Conservation (phyloP, 2,797 vertebrate species). For the Hippoglossus hippoglossus region DNA sequence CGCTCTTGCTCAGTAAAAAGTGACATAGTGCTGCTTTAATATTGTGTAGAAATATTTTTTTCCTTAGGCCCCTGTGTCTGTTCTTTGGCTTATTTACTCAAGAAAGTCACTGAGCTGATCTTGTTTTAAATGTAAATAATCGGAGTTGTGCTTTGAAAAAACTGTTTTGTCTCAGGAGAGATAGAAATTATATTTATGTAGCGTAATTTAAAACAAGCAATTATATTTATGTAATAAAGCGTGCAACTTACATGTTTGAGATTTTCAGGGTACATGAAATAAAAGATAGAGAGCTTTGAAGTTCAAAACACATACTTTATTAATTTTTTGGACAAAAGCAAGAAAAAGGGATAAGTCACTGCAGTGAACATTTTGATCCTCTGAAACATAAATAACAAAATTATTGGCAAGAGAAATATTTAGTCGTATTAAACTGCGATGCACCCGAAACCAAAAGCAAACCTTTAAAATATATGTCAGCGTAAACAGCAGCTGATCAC, state of each 20-base stretch:
- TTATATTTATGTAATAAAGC: slow-evolving; percentile 22
- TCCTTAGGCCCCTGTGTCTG: background rate
- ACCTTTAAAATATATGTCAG: slow-evolving; percentile 33
- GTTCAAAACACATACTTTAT: slow-evolving; percentile 52
- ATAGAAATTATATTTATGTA: slow-evolving; percentile 39
- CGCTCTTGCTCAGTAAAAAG: too few species aligned
- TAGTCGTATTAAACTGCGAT: slow-evolving; percentile 31
- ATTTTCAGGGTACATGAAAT: background rate
- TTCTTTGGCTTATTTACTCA: slow-evolving; percentile 22
- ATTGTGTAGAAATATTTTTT: background rate
- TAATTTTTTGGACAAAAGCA: slow-evolving; percentile 39
- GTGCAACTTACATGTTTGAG: background rate
- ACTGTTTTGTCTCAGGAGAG: slow-evolving; percentile 26
- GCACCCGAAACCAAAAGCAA: slow-evolving; percentile 53
- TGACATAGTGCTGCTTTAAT: too few species aligned
- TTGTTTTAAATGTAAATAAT: slow-evolving; percentile 53
- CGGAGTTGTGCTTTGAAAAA: slow-evolving; percentile 16
- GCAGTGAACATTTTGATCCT: slow-evolving; percentile 26
- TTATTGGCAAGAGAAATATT: slow-evolving; percentile 31
- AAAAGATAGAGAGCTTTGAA: background rate
- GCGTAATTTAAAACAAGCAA: slow-evolving; percentile 40
- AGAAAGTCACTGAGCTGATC: background rate
- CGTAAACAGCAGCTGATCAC: slow-evolving; percentile 37
- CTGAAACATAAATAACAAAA: slow-evolving; percentile 24
- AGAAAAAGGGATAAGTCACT: slow-evolving; percentile 21